Base-by-base conservation (phyloP, 2,797 vertebrate genomes). In the Hydrolagus colliei region DNA sequence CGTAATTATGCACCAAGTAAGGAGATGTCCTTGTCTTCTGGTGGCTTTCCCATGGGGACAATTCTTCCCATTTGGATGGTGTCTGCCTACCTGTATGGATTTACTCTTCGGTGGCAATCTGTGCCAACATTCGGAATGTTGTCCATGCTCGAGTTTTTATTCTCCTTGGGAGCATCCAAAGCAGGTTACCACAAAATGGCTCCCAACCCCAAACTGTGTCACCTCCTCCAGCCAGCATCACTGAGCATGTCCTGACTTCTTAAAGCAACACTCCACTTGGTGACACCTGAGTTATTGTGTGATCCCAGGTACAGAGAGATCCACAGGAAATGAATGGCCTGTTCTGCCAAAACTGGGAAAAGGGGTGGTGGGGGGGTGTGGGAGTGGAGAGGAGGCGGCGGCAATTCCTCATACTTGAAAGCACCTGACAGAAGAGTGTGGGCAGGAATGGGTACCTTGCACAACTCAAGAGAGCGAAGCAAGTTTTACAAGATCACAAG, bases 341-440 rank as follows among this genome's bases (percentile, higher is more conserved):
- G 79, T 68, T 84, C 71, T 84, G 41, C 79, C 79, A 84, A 84
- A 84, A 84, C 62, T 68, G 79, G 78, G 32, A 84, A 68, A 27
- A 68, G 32, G 79, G 16, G 20, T 61, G 13, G 41, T 62, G 2
- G n/a, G 22, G 8, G 63, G 18, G 32, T 82, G 65, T 65, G 14
- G 27, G 67, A 9, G n/a, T 62, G 79, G 32, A 16, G 20, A 82
- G 7, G 27, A 41, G 32, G 16, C 41, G 27, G 79, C 65, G 18
- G 79, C 8, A 9, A 84, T 84, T 84, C 79, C 32, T 35, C 18
- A 52, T 6, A 52, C 6, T 52, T 52, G 41, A 52, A 52, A 52
- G 41, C 41, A 52, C 41, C 6, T 52, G 41, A 52, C 41, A 3
- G 41, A 52, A 52, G 41, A 52, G 41, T 52, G 41, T 52, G 41